These are phyloP conservation scores for Sebastes ruberrimus DNA, from an alignment of 2,797 vertebrate genomes.

Conservation along the genomic window DNA sequence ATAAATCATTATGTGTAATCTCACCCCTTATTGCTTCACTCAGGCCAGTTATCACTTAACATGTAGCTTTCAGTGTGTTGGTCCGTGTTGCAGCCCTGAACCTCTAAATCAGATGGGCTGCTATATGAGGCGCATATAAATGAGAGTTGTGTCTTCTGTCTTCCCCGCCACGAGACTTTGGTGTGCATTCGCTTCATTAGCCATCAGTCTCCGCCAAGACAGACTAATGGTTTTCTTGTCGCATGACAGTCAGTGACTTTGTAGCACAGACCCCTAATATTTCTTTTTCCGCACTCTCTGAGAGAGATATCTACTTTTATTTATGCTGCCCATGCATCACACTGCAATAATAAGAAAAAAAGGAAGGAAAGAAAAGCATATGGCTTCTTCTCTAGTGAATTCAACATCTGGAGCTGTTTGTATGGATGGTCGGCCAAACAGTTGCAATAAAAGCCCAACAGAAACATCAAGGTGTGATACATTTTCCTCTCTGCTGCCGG, in stretches of 20 bases:
- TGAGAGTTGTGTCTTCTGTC: slow-evolving; percentile 70
- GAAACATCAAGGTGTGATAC: slow-evolving; percentile 50
- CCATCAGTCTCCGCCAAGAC: slow-evolving; percentile 66
- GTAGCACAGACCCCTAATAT: slow-evolving; percentile 45
- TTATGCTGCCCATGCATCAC: slow-evolving; percentile 49
- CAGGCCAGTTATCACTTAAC: slow-evolving; percentile 38
- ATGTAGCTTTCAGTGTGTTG: slow-evolving; percentile 42
- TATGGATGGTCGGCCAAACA: slow-evolving; percentile 58
- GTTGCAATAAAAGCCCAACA: slow-evolving; percentile 40
- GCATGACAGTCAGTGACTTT: slow-evolving; percentile 59
- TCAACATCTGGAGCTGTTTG: slow-evolving; percentile 67
- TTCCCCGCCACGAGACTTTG: slow-evolving; percentile 54
- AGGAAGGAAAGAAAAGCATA: background rate
- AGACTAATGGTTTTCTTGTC: slow-evolving; percentile 67
- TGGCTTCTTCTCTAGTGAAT: slow-evolving; percentile 26
- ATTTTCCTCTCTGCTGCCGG: slow-evolving; percentile 35
- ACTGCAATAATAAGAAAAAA: slow-evolving; percentile 30
- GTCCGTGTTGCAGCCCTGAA: slow-evolving; percentile 59
- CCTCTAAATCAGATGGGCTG: slow-evolving; percentile 73
- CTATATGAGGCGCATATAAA: slow-evolving; percentile 74
- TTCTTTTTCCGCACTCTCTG: background rate
- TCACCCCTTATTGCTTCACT: slow-evolving; percentile 52
- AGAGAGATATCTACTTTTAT: slow-evolving; percentile 38
- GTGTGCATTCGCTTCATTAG: slow-evolving; percentile 72
- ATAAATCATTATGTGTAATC: slow-evolving; percentile 46